Conservation (phyloP, 2,888 invertebrate genomes). For the Ligdia adustata region DNA sequence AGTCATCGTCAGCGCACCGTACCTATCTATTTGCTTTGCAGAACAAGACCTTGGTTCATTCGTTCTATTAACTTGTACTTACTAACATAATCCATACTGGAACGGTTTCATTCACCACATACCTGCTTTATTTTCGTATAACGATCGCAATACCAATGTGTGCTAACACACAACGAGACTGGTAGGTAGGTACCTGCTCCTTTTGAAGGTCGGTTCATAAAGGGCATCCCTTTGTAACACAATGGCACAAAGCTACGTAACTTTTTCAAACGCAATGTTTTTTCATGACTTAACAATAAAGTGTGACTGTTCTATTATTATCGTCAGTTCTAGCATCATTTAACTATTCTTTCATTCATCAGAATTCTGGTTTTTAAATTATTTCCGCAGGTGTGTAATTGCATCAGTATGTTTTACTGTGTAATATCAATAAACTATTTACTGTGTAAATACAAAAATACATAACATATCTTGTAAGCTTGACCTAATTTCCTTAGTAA, state of each 20-base stretch:
- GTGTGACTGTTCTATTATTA: background rate
- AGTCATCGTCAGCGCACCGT: constrained; percentile 43
- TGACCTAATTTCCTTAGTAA: constrained; percentile 9
- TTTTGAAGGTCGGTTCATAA: background rate
- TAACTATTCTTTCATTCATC: background rate
- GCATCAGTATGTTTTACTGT: too few species aligned
- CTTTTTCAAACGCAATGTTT: background rate
- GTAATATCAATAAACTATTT: too few species aligned
- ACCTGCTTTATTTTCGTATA: background rate
- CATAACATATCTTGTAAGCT: too few species aligned
- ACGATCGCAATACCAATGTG: background rate
- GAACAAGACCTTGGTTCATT: constrained; percentile 22
- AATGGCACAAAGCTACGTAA: background rate
- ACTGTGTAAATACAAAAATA: too few species aligned
- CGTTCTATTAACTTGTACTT: too few species aligned
- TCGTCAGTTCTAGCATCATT: background rate
- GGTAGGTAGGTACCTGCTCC: constrained; percentile 1
- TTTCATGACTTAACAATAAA: background rate
- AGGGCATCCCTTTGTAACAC: background rate
- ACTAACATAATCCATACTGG: constrained; percentile 9
- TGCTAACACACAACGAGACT: background rate
- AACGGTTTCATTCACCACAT: constrained; percentile 19
- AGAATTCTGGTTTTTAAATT: background rate
- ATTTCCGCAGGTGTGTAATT: background rate
- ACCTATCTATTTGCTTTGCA: constrained; percentile 19